Conservation (phyloP, 2,888 invertebrate genomes). For the Phymatocera aterrima region DNA sequence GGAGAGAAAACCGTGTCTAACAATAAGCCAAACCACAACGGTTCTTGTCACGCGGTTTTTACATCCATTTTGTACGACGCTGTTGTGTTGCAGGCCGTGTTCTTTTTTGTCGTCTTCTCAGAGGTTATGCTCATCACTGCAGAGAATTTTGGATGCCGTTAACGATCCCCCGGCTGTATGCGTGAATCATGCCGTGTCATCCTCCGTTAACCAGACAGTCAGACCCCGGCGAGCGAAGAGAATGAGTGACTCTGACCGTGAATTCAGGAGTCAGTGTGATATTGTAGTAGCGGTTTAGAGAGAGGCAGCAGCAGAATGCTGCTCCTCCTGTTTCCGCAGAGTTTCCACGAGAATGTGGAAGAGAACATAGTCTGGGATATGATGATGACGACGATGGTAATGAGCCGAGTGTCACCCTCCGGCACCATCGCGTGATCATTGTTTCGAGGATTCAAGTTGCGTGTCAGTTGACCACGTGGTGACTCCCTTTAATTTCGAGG, state of each 20-base stretch:
- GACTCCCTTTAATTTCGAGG: conserved; percentile 47
- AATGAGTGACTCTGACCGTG: conserved; percentile 21
- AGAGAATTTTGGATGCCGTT: background rate
- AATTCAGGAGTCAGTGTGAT: background rate
- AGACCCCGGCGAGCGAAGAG: background rate
- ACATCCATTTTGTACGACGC: background rate
- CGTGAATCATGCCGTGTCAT: conserved; percentile 37
- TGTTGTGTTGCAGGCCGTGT: too few relatives aligned
- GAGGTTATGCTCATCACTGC: background rate
- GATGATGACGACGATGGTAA: conserved; percentile 43
- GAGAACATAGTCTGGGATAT: background rate
- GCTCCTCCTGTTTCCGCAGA: too few relatives aligned
- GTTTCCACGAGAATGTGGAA: background rate
- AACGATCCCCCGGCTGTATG: background rate
- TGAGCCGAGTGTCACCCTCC: conserved; percentile 36
- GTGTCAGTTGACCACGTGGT: conserved; percentile 47
- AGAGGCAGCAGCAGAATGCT: too few relatives aligned
- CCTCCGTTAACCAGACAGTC: conserved; percentile 28
- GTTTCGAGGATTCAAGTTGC: conserved; percentile 47
- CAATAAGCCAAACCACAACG: background rate
- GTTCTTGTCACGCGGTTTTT: background rate
- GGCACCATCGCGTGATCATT: conserved; percentile 49
- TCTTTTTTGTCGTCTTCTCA: background rate
- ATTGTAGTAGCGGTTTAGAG: background rate
- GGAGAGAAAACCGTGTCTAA: too few relatives aligned